Conservation (phyloP, 2,113 vertebrate species). For the Mastomys natalensis region DNA sequence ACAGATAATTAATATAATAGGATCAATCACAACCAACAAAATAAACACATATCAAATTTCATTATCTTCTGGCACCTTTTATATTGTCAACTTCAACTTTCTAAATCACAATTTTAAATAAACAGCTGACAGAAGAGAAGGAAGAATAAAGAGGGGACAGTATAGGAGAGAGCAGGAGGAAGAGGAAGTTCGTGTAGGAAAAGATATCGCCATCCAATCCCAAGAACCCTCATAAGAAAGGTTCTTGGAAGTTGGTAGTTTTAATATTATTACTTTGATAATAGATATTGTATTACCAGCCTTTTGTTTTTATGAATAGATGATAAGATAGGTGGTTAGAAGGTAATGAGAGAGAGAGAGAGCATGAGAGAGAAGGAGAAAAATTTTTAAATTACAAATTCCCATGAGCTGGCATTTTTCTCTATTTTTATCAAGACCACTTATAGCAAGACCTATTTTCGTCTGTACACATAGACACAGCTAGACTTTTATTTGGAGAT, state of each 20-base stretch:
- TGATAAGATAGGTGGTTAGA: neutral
- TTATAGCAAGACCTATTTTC: neutral
- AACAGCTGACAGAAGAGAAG: neutral
- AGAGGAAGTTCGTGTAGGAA: neutral
- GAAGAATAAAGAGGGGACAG: neutral
- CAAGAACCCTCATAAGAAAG: neutral
- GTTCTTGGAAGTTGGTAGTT: neutral
- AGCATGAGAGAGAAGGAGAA: neutral
- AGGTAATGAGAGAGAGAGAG: neutral
- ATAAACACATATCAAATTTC: neutral
- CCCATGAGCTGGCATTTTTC: neutral
- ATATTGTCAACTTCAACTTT: neutral
- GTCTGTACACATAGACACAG: neutral
- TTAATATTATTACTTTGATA: neutral
- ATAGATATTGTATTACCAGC: neutral
- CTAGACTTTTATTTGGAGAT: neutral
- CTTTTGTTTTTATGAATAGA: neutral
- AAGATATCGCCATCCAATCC: neutral
- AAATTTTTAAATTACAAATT: neutral
- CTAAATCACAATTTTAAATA: neutral
- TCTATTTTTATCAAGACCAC: conserved; percentile 18
- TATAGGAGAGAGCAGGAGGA: too few relatives aligned
- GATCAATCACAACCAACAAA: neutral
- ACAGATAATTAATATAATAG: neutral
- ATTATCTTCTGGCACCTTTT: neutral